Base-by-base conservation (phyloP, 2,888 invertebrate genomes). In the Pseudococcus jackbeardsleyi region DNA sequence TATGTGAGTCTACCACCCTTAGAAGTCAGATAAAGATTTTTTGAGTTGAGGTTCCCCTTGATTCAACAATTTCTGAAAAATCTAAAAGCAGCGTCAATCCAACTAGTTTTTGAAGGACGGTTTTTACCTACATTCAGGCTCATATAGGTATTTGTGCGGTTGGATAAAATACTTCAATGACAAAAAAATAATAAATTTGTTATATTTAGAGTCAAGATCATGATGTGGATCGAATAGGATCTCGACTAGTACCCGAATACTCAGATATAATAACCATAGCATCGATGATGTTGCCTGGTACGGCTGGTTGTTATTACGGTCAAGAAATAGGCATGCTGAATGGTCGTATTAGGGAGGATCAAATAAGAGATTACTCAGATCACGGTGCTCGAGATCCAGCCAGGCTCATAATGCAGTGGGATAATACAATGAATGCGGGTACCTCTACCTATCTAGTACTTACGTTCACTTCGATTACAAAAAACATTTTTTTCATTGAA, bases 381-480 rank as follows among this genome's bases (percentile, higher is more conserved):
- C 54, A 0, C 3, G 46, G 86, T 39, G 0, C 19, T 17, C 15
- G 86, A 19, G 86, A 86, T 64, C 64, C 68, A 26, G 17, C 46
- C 0, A 26, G 86, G 12, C 26, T 59, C 5, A 8, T 59, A 19
- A 86, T 86, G 86, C 86, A 64, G 6, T 86, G 86, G 86, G 86
- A 86, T 39, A 72, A 86, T 46, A 17, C 68, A 3, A 26, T 19
- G 9, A 86, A 86, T 68, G 68, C 86, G 8, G 86, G 86, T 86
- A 64, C 15, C 5, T 50, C 12, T n/a, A n/a, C n/a, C n/a, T n/a
- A n/a, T n/a, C n/a, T n/a, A n/a, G n/a, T n/a, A n/a, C n/a, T n/a
- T n/a, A n/a, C n/a, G n/a, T n/a, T n/a, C n/a, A n/a, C n/a, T n/a
- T n/a, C n/a, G n/a, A n/a, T n/a, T n/a, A n/a, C n/a, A n/a, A n/a